Conservation (phyloP, 2,113 vertebrate species). For the Pholis gunnellus region DNA sequence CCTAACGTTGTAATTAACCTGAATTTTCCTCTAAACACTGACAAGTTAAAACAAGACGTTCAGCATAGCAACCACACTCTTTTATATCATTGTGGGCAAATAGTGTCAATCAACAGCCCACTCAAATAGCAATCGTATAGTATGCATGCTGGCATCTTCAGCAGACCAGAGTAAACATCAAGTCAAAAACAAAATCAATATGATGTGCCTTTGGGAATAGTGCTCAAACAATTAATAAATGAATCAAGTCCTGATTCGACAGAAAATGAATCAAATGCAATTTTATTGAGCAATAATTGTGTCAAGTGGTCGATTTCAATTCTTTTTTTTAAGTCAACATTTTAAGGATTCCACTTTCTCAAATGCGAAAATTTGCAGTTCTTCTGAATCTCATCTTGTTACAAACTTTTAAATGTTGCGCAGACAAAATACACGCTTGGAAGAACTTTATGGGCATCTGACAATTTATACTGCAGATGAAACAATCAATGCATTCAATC, state of each 20-base stretch:
- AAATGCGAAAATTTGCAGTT: not conserved
- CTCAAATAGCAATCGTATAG: not conserved
- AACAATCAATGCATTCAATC: not conserved
- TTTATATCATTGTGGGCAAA: not conserved
- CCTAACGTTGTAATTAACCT: not conserved
- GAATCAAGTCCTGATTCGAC: not conserved
- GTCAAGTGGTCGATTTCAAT: not conserved
- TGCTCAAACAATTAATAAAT: not conserved
- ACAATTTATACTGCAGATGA: not conserved
- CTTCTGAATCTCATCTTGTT: not conserved
- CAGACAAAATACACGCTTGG: not conserved
- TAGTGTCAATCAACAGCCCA: not conserved
- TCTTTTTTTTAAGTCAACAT: not conserved
- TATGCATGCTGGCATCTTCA: not conserved
- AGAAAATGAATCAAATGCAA: not conserved
- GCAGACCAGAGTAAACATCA: not conserved
- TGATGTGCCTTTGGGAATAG: not conserved
- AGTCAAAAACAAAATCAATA: not conserved
- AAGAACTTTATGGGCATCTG: not conserved
- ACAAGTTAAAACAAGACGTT: not conserved
- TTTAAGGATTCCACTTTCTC: not conserved
- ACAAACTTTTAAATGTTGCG: not conserved
- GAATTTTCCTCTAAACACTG: not conserved
- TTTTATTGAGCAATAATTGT: not conserved
- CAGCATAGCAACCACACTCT: not conserved